Percentiles rank a stretch among this genome's conserved stretches.
These are phyloP conservation scores for Eubasilissa regina DNA, from an alignment of 1,140 invertebrate species.

Conservation along the genomic window DNA sequence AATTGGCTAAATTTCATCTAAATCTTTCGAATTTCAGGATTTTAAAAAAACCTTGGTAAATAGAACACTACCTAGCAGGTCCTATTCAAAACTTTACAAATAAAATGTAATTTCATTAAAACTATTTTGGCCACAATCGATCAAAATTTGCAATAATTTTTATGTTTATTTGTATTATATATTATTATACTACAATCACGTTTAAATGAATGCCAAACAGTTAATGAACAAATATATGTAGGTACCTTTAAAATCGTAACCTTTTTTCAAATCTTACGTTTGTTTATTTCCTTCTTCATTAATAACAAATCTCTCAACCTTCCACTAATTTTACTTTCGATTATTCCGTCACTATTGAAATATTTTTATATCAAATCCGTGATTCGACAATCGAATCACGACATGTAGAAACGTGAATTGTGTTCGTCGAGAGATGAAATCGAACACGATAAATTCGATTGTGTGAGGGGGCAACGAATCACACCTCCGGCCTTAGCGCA, in stretches of 20 bases:
- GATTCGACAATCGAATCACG: conserved; percentile 37
- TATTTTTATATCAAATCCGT: conserved; percentile 37
- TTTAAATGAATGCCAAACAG: too few species aligned
- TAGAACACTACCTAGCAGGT: too few species aligned
- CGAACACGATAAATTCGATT: conserved; percentile 1
- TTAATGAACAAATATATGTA: not conserved
- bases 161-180: too few species aligned
- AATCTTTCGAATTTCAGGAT: too few species aligned
- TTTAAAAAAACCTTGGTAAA: too few species aligned
- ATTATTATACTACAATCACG: too few species aligned
- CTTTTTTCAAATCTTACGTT: not conserved
- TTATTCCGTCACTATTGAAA: conserved; percentile 36
- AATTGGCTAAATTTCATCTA: too few species aligned
- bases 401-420: conserved; percentile 28
- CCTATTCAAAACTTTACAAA: too few species aligned
- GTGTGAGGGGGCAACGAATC: conserved; percentile 10
- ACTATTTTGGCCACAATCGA: too few species aligned
- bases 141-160: too few species aligned
- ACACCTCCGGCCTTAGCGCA: not conserved
- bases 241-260: not conserved
- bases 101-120: too few species aligned
- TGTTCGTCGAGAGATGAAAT: conserved; percentile 15
- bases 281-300: conserved; percentile 22
- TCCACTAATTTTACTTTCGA: conserved; percentile 20
- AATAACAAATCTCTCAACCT: conserved; percentile 23